phyloP scores from a whole-genome alignment of 2,888 invertebrate species.

The Netelia inedita region DNA sequence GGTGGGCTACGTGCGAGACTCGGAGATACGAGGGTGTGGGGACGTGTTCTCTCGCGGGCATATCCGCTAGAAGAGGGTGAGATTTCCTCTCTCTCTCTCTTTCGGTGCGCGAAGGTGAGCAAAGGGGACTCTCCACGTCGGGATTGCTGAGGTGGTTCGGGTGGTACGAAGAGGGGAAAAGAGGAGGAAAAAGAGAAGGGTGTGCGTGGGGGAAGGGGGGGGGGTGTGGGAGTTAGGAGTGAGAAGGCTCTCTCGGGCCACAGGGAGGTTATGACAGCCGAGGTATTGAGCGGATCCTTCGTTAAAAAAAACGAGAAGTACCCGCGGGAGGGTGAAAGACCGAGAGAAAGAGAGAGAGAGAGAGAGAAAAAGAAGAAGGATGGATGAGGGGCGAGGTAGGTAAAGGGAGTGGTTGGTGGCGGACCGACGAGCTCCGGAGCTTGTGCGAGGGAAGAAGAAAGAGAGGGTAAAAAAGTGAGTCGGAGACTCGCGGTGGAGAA shows the following conservation, averaged over 20 bases:
- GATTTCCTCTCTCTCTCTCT: constrained; percentile 1
- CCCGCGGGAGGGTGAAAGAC: constrained; percentile 76
- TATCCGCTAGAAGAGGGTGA: constrained; percentile 24
- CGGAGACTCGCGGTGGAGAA: constrained; percentile 55
- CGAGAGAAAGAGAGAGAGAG: constrained; percentile 69
- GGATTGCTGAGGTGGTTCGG: constrained; percentile 58
- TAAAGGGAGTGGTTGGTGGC: constrained; percentile 57
- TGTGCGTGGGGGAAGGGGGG: constrained; percentile 65
- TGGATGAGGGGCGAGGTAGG: constrained; percentile 58
- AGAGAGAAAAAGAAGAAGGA: constrained; percentile 46
- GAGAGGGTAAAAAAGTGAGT: constrained; percentile 52
- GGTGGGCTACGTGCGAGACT: constrained; percentile 66
- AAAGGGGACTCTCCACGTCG: constrained; percentile 43
- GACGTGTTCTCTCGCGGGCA: constrained; percentile 4
- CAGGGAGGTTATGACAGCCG: constrained; percentile 84
- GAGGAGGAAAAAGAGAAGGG: constrained; percentile 62
- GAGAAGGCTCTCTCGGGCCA: constrained; percentile 64
- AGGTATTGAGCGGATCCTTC: constrained; percentile 85
- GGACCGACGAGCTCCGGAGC: constrained; percentile 53
- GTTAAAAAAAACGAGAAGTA: constrained; percentile 83
- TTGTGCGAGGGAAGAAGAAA: constrained; percentile 34
- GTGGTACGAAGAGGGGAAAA: constrained; percentile 56
- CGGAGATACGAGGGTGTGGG: constrained; percentile 26
- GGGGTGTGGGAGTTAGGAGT: constrained; percentile 71
- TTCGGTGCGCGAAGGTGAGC: constrained; percentile 44